Base-by-base conservation (phyloP, 2,888 invertebrate species). In the Ecliptopera silaceata region DNA sequence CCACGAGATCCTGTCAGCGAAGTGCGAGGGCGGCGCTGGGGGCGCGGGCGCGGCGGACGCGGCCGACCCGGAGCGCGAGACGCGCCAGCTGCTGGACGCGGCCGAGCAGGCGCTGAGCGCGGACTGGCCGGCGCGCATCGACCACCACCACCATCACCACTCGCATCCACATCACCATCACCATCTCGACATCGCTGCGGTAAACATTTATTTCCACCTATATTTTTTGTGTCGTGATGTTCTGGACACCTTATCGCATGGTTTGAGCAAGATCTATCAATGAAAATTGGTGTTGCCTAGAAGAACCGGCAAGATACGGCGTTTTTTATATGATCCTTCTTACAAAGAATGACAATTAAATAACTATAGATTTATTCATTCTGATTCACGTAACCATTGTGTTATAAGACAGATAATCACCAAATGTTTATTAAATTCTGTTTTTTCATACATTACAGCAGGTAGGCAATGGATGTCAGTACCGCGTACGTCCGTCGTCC, bases 1-100 rank as follows among this genome's bases (percentile, higher is more conserved):
- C 17, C 88, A 90, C 75, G 91, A 91, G 78, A 88, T 90, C 70
- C 78, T 89, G 17, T 80, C 86, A 60, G 83, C 82, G 61, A 87
- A 88, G 77, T 85, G 85, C 70, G 77, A 68, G 38, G 57, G 52
- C 36, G 69, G 64, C 38, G 34, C 3, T n/a, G 4, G 13, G 1
- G 15, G 36, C 15, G 36, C 0, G 46, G 64, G 61, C 62, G 69
- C 67, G 50, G 65, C 52, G 48, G 63, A 62, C 51, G 66, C 60
- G 17, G 63, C 47, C 4, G 69, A 62, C 41, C 70, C 62, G 45
- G 88, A 87, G 72, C 77, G 84, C 0, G 81, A 85, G 72, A 84
- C 86, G 72, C 79, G 88, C n/a, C 80, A 85, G 36, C 82, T 89
- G 71, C 77, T 91, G 45, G 84, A 84, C 63, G 84, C 83, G 59